Evolutionary conservation across 2,113 vertebrate species (phyloP).

Genomic region (Dolichotis patagonum): DNA sequence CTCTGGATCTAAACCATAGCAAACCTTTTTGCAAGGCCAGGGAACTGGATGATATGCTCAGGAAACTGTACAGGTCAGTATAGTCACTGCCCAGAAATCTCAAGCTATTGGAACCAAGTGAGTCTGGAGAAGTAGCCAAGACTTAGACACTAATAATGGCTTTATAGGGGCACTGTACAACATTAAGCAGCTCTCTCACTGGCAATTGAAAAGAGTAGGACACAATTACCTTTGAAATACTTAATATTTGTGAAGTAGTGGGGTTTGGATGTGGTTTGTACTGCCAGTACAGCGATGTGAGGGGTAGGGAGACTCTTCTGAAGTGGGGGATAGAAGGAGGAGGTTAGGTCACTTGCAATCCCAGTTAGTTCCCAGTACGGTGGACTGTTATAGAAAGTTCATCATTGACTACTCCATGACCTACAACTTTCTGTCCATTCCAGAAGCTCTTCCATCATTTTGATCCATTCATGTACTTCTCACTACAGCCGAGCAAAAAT

Average conservation of each 20-base stretch:
- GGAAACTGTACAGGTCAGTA: background rate
- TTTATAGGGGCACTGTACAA: fast-evolving
- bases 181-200: too few relatives aligned
- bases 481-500: background rate
- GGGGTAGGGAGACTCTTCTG: background rate
- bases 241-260: background rate
- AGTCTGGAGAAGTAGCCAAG: background rate
- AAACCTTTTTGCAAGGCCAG: background rate
- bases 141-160: fast-evolving
- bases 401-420: background rate
- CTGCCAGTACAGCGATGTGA: background rate
- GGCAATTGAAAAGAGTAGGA: fast-evolving
- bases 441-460: background rate
- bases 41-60: background rate
- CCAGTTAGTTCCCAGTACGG: background rate
- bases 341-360: background rate
- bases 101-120: too few relatives aligned
- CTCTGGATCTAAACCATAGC: too few relatives aligned
- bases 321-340: background rate
- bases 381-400: background rate
- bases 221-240: background rate
- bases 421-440: background rate
- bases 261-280: background rate
- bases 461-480: background rate
- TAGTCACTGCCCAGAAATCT: too few relatives aligned